These are phyloP conservation scores for Noctua comes DNA, from an alignment of 2,888 invertebrate genomes.

Conservation along the genomic window DNA sequence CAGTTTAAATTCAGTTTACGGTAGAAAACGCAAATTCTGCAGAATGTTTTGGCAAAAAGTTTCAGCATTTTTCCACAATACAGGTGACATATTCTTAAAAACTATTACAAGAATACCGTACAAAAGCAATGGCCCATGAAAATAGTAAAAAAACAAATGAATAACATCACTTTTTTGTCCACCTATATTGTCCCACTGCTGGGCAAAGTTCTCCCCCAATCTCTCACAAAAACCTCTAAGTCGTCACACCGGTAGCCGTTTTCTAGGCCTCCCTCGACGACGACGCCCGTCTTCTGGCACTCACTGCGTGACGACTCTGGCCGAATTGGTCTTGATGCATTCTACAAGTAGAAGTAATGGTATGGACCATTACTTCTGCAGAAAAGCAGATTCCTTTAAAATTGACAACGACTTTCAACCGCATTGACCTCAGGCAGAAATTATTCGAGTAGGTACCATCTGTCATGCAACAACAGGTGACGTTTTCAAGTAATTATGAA, in stretches of 20 bases:
- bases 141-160: not conserved
- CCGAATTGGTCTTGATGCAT: no score
- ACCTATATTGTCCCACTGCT: not conserved
- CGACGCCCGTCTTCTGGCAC: no score
- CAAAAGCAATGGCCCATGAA: not conserved
- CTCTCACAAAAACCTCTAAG: no score
- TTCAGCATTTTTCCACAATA: not conserved
- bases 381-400: not conserved
- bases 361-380: no score
- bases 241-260: no score
- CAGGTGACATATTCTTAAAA: not conserved
- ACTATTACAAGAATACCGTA: not conserved
- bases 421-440: conserved; percentile 66
- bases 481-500: conserved; percentile 40
- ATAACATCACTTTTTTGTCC: no score
- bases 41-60: not conserved
- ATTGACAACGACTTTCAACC: conserved; percentile 47
- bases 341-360: no score
- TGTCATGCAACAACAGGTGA: conserved; percentile 73
- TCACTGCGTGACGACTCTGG: no score
- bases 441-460: conserved; percentile 71
- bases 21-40: not conserved
- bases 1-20: not conserved
- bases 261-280: no score
- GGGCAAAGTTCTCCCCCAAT: not conserved